Evolutionary conservation across 2,888 invertebrate species (phyloP), one percentile per base, ranked within the genome.

Genomic region (Amblyteles armatorius): DNA sequence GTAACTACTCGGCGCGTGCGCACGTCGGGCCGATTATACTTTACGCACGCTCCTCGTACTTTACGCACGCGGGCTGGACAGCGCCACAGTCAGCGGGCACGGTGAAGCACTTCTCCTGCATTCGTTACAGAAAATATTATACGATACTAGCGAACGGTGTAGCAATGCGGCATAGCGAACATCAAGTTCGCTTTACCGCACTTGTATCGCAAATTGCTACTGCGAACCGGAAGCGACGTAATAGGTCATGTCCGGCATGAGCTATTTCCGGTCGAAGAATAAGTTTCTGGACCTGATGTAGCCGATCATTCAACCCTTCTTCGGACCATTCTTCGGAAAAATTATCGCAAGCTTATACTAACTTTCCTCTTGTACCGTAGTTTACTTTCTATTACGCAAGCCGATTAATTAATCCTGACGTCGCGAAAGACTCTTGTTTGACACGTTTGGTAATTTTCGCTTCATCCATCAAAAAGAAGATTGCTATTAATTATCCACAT

Each of bases 361-460:
- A 48, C 40, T 40, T 52, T n/a, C 29, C 22, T 19, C n/a, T 9
- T 5, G 26, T 40, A 7, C 3, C 19, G 26, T 9, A 16, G n/a
- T 52, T 48, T 19, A 29, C 26, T 68, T 52, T 44, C 40, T n/a
- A 48, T 68, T 50, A 33, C 48, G 63, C n/a, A 36, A 29, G n/a
- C 44, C 82, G 78, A 82, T 82, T 74, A 72, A 84, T 84, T 82
- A 48, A 57, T 65, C 50, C n/a, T 48, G 22, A 82, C 48, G 26
- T 3, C 55, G 50, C 36, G 16, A 2, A 74, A 57, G 26, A 82
- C 52, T 79, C 57, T 65, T 65, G 50, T 74, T 13, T 36, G 65
- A 74, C 33, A 73, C 65, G 71, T 63, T 69, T 57, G 29, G 72
- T 72, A 50, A 67, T 67, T 57, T 48, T 63, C 0, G 40, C 52